phyloP scores from a whole-genome alignment of 2,797 vertebrate genomes.

The Lacerta viridis region DNA sequence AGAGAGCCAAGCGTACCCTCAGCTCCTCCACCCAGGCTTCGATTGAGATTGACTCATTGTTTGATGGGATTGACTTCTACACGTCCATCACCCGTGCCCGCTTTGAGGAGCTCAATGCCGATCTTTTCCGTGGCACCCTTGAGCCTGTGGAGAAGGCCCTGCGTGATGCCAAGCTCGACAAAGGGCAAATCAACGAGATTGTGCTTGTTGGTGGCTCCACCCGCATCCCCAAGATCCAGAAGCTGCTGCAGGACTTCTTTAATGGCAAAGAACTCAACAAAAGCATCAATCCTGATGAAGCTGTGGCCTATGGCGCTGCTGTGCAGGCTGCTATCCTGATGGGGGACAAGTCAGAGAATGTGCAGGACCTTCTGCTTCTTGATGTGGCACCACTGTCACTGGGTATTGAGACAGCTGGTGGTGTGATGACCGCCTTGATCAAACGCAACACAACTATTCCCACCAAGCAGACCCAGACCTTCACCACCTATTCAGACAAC shows the following conservation, averaged over 20 bases:
- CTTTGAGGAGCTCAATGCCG: slow-evolving; percentile 93
- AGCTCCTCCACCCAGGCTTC: slow-evolving; percentile 92
- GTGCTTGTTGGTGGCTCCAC: slow-evolving; percentile 94
- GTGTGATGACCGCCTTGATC: slow-evolving; percentile 92
- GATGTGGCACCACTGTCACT: slow-evolving; percentile 91
- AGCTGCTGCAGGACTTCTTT: slow-evolving; percentile 92
- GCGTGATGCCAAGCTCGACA: slow-evolving; percentile 91
- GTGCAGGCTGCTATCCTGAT: slow-evolving; percentile 94
- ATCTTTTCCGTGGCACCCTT: slow-evolving; percentile 92
- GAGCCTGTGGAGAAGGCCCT: slow-evolving; percentile 93
- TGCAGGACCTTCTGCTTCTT: slow-evolving; percentile 92
- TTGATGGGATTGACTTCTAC: slow-evolving; percentile 93
- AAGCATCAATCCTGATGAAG: slow-evolving; percentile 94
- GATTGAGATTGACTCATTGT: slow-evolving; percentile 91
- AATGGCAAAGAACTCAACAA: slow-evolving; percentile 94
- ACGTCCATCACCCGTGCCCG: slow-evolving; percentile 93
- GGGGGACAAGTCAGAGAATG: slow-evolving; percentile 93
- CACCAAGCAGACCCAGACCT: slow-evolving; percentile 93
- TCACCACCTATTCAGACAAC: slow-evolving; percentile 95
- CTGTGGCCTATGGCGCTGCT: slow-evolving; percentile 91
- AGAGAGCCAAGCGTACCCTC: slow-evolving; percentile 91
- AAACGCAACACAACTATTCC: slow-evolving; percentile 96
- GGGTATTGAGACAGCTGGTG: slow-evolving; percentile 92
- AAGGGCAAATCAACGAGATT: slow-evolving; percentile 89
- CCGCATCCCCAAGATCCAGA: slow-evolving; percentile 94